A percentile compares a stretch with the other conserved stretches of the same genome.
phyloP scores from a whole-genome alignment of 2,888 invertebrate species.

The Sphinx pinastri region DNA sequence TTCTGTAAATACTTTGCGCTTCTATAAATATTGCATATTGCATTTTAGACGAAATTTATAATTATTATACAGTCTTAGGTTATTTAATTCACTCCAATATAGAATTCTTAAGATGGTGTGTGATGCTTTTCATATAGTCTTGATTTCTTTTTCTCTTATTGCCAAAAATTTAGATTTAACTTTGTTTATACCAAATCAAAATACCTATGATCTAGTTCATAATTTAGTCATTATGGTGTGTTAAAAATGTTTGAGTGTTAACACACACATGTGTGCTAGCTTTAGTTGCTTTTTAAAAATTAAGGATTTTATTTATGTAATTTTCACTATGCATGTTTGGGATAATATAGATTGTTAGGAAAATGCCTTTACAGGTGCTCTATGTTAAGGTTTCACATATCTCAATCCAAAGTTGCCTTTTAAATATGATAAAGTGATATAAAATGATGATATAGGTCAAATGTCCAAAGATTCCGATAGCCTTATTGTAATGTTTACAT shows the following conservation, averaged over 20 bases:
- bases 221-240: constrained; percentile 82
- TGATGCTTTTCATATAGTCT: constrained; percentile 60
- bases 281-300: constrained; percentile 72
- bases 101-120: constrained; percentile 32
- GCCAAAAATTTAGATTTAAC: constrained; percentile 81
- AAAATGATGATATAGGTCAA: constrained; percentile 71
- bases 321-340: constrained; percentile 72
- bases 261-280: constrained; percentile 73
- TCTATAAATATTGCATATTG: constrained; percentile 43
- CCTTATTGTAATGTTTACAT: constrained; percentile 70
- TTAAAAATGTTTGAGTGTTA: constrained; percentile 75
- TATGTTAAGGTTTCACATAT: constrained; percentile 79
- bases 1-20: constrained; percentile 43
- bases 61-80: constrained; percentile 8
- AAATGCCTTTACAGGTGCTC: constrained; percentile 80
- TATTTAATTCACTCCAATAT: constrained; percentile 29
- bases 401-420: constrained; percentile 82
- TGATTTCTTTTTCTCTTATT: constrained; percentile 79
- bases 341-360: constrained; percentile 67
- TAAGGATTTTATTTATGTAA: constrained; percentile 57
- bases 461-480: constrained; percentile 74
- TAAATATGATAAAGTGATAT: constrained; percentile 80
- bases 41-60: constrained; percentile 33
- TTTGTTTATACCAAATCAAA: constrained; percentile 75
- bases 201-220: constrained; percentile 76